Conservation (phyloP, 1,140 invertebrate species). For the Ceratina calcarata region DNA sequence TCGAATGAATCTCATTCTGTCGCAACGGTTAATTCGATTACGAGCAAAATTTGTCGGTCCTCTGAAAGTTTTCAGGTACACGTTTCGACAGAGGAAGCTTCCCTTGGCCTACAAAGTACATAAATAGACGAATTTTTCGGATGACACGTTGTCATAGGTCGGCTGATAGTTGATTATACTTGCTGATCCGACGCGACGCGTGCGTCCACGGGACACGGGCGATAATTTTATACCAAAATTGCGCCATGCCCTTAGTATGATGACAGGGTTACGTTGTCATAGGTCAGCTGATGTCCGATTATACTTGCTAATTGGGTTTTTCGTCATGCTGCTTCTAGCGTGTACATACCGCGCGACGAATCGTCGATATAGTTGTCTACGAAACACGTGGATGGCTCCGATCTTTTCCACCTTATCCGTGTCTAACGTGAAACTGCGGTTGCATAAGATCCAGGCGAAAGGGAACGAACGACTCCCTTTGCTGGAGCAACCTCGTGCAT, state of each 20-base stretch:
- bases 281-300: constrained; percentile 36
- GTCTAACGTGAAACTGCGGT: neutral
- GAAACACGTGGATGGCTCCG: neutral
- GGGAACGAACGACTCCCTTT: neutral
- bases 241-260: constrained; percentile 35
- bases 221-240: constrained; percentile 38
- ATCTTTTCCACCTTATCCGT: neutral
- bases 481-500: neutral
- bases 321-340: neutral
- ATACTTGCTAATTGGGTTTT: constrained; percentile 37
- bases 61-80: neutral
- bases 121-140: constrained; percentile 10
- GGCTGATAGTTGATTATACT: constrained; percentile 44
- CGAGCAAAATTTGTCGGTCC: neutral
- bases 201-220: neutral
- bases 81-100: constrained; percentile 1
- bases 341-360: neutral
- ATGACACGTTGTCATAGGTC: constrained; percentile 44
- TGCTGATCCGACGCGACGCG: constrained; percentile 21
- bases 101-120: constrained; percentile 29
- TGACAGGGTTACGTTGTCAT: constrained; percentile 43
- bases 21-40: neutral
- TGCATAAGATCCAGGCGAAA: constrained; percentile 28
- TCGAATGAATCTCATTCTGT: neutral
- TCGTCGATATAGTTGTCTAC: constrained; percentile 23